Conservation (phyloP, 2,888 invertebrate genomes). For the Drosophila acutilabella region DNA sequence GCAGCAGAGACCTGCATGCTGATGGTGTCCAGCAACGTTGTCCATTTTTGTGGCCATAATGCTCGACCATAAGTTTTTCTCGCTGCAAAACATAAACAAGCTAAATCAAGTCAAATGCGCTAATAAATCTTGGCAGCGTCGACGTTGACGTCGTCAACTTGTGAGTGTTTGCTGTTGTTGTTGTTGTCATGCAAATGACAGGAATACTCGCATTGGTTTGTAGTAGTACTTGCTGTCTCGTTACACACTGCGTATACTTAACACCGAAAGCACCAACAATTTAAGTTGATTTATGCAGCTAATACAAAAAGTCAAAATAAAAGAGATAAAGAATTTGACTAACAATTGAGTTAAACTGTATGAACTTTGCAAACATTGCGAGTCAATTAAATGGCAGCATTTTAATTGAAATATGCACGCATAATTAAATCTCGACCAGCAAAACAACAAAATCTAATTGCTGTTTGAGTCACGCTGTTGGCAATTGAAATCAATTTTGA, state of each 20-base stretch:
- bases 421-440: conserved; percentile 65
- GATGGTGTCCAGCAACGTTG: conserved; percentile 50
- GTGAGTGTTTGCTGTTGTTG: conserved; percentile 24
- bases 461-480: conserved; percentile 41
- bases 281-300: conserved; percentile 69
- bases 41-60: conserved; percentile 76
- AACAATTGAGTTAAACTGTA: conserved; percentile 44
- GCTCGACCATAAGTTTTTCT: conserved; percentile 77
- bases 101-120: conserved; percentile 84
- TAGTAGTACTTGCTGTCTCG: conserved; percentile 23
- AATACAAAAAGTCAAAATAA: not conserved
- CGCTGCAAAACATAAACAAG: conserved; percentile 82
- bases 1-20: conserved; percentile 34
- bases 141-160: conserved; percentile 52
- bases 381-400: conserved; percentile 22
- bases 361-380: conserved; percentile 38
- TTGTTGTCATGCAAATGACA: conserved; percentile 66
- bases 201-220: conserved; percentile 23
- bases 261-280: conserved; percentile 58
- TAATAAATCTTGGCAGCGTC: conserved; percentile 79
- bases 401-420: conserved; percentile 71
- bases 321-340: conserved; percentile 40
- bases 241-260: conserved; percentile 48
- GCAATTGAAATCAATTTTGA: conserved; percentile 61
- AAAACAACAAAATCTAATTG: conserved; percentile 60